Evolutionary conservation across 2,113 vertebrate genomes (phyloP), one percentile per base, ranked within the genome.

Genomic region (Edolisoma coerulescens): DNA sequence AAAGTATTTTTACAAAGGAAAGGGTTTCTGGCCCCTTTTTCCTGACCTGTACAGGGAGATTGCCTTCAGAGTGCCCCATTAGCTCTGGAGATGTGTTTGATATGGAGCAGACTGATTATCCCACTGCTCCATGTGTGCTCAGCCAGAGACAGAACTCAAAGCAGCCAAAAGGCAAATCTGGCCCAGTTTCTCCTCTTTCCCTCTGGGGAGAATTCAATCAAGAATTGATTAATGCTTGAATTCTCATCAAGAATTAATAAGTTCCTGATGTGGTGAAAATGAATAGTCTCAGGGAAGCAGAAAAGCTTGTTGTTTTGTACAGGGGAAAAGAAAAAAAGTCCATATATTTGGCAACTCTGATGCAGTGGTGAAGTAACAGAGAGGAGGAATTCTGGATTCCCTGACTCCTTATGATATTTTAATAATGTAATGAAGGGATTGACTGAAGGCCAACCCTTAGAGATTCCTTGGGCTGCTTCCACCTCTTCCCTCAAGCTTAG

Each of bases 211-310:
- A 89, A 74, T 85, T 96, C 95, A 96, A 80, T 93, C 92, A 91
- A 88, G 93, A 73, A 97, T 96, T 96, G 96, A 97, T 95, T 97
- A 95, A 93, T 95, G 89, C 96, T 96, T 74, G 91, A 95, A 91
- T 96, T 97, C 95, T 97, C 95, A 96, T 96, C 92, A 97, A 97
- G 92, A 96, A 94, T 96, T 96, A 94, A 96, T 96, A 93, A 94
- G 92, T 88, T 96, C 85, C 95, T 97, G 93, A 96, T 89, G 90
- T 92, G 90, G 88, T 95, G 87, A 94, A 96, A 97, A 95, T 63
- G 90, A 96, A 96, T 91, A 91, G 68, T 94, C 95, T 92, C 88
- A 63, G 64, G 60, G 88, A 91, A 92, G 71, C 68, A 92, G 92
- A 85, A 64, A 88, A 84, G 82, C 68, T 88, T 93, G 92, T 94